A percentile compares a stretch with the other conserved stretches of the same genome.
Evolutionary conservation across 2,797 vertebrate species (phyloP).

Genomic region (Gastrophryne carolinensis): DNA sequence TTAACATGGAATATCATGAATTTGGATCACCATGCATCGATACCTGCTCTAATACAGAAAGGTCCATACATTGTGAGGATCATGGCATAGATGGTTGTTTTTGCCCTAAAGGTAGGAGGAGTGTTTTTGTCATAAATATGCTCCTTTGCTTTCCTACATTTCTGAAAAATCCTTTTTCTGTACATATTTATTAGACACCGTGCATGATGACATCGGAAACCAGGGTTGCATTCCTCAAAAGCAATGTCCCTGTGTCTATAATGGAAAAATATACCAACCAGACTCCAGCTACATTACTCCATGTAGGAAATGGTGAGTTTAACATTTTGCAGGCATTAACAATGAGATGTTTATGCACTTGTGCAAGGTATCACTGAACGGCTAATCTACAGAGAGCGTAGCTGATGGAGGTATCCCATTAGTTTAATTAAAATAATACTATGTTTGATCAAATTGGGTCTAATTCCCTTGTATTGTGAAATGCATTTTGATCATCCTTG

Average conservation of each 20-base stretch:
- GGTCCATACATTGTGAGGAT: constrained; percentile 71
- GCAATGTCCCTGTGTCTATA: constrained; percentile 44
- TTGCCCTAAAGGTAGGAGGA: constrained; percentile 77
- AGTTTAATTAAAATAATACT: no score
- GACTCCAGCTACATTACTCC: constrained; percentile 19
- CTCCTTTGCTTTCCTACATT: not conserved
- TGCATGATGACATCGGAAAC: constrained; percentile 48
- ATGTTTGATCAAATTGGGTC: not conserved
- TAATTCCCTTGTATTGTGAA: not conserved
- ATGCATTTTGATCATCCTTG: not conserved
- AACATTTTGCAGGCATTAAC: not conserved
- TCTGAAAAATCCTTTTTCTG: not conserved
- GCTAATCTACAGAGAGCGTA: no score
- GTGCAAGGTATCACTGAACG: not conserved
- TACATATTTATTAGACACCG: constrained; percentile 14
- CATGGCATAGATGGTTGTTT: constrained; percentile 79
- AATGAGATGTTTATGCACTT: no score
- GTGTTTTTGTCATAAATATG: not conserved
- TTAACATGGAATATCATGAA: constrained; percentile 74
- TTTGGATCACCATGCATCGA: constrained; percentile 73
- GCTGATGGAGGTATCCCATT: no score
- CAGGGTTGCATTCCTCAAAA: constrained; percentile 33
- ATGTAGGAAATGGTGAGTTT: constrained; percentile 40
- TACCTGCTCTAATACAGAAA: constrained; percentile 74
- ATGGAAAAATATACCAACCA: constrained; percentile 25